A percentile compares a stretch with the other conserved stretches of the same genome.
These are phyloP conservation scores for Kryphioiulus occultus DNA, from an alignment of 2,888 invertebrate species.

Conservation along the genomic window DNA sequence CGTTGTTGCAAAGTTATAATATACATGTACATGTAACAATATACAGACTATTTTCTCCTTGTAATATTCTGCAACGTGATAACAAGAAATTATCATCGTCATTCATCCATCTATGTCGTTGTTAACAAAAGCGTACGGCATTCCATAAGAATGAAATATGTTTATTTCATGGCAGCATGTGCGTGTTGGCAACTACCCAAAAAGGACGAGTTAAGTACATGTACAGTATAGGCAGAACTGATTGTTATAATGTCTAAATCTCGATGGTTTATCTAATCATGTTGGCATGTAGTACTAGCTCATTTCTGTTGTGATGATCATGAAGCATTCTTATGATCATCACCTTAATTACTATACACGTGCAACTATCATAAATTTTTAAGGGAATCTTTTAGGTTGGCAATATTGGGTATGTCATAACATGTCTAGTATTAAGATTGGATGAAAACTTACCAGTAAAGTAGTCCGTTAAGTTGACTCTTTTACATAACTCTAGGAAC, in stretches of 20 bases:
- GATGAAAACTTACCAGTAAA: conserved; percentile 44
- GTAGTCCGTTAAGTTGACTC: conserved; percentile 44
- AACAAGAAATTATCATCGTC: background rate
- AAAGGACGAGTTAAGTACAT: background rate
- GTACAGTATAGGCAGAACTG: background rate
- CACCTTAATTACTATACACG: background rate
- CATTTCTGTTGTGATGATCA: background rate
- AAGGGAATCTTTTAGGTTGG: too few species aligned
- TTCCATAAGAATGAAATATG: background rate
- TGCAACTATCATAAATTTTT: background rate
- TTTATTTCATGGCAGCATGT: background rate
- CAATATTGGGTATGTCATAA: too few species aligned
- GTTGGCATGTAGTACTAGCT: background rate
- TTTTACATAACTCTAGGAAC: conserved; percentile 23
- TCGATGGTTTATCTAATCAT: conserved; percentile 8
- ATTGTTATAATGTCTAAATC: conserved; percentile 14
- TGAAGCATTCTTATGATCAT: conserved; percentile 8
- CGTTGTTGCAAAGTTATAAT: background rate
- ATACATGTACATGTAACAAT: background rate
- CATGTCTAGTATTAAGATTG: background rate
- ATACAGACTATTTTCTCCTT: background rate
- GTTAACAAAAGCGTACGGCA: conserved; percentile 5
- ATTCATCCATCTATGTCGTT: background rate
- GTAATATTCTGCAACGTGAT: background rate
- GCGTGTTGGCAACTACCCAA: background rate